These are phyloP conservation scores for Cynoglossus semilaevis DNA, from an alignment of 2,113 vertebrate species.

Conservation along the genomic window DNA sequence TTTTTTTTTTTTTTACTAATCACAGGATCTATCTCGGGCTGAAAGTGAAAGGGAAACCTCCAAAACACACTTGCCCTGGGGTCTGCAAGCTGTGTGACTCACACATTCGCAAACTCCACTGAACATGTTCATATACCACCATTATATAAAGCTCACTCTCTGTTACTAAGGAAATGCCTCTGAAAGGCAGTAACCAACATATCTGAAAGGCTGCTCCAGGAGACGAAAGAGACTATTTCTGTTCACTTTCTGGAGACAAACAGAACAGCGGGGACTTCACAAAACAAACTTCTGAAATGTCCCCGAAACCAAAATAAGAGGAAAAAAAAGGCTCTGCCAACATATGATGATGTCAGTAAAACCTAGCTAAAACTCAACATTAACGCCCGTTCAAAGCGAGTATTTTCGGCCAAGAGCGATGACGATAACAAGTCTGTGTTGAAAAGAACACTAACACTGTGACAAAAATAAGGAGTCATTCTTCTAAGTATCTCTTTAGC, in stretches of 20 bases:
- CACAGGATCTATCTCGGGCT: conserved; percentile 17
- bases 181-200: not conserved
- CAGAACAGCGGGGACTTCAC: not conserved
- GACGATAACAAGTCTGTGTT: too few species aligned
- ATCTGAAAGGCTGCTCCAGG: not conserved
- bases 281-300: too few species aligned
- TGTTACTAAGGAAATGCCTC: conserved; percentile 50
- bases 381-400: too few species aligned
- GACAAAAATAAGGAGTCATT: too few species aligned
- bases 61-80: conserved; percentile 10
- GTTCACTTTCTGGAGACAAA: not conserved
- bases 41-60: conserved; percentile 39
- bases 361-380: too few species aligned
- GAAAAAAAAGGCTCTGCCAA: too few species aligned
- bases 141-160: conserved; percentile 32
- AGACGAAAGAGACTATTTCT: not conserved
- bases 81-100: conserved; percentile 48
- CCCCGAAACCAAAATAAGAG: too few species aligned
- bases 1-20: too few species aligned
- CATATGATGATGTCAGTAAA: too few species aligned
- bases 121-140: conserved; percentile 41
- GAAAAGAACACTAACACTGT: too few species aligned
- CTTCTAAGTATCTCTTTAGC: too few species aligned
- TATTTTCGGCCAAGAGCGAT: too few species aligned
- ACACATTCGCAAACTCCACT: conserved; percentile 52